Conservation (phyloP, 2,797 vertebrate species). For the Rhyacichthys aspro region DNA sequence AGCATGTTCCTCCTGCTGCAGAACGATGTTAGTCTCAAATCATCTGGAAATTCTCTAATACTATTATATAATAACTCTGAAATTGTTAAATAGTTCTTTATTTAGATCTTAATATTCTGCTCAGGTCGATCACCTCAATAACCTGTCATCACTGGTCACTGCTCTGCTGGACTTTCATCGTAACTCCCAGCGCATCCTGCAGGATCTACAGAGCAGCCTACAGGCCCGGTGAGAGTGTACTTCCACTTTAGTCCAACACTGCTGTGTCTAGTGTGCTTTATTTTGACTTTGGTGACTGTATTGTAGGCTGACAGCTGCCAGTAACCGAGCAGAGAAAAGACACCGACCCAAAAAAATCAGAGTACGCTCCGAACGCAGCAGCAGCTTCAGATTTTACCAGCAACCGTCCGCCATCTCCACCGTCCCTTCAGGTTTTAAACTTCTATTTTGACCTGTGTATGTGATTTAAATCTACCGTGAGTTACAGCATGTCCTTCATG, state of each 20-base stretch:
- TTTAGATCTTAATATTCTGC: not conserved
- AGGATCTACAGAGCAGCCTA: conserved; percentile 84
- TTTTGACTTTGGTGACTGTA: not conserved
- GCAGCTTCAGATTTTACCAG: conserved; percentile 77
- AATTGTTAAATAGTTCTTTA: too few relatives aligned
- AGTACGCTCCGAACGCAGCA: conserved; percentile 65
- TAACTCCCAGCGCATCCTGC: conserved; percentile 83
- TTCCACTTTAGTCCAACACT: not conserved
- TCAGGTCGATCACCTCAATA: conserved; percentile 87
- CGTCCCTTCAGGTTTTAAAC: conserved; percentile 77
- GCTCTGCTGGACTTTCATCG: conserved; percentile 87
- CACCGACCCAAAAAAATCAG: conserved; percentile 78
- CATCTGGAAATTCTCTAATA: not conserved
- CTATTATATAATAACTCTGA: too few relatives aligned
- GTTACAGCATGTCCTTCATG: too few relatives aligned
- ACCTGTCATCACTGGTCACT: conserved; percentile 83
- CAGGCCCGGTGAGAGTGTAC: conserved; percentile 78
- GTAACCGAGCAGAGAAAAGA: conserved; percentile 79
- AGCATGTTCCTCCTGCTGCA: conserved; percentile 93
- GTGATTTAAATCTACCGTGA: too few relatives aligned
- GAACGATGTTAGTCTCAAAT: conserved; percentile 91
- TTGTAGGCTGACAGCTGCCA: conserved; percentile 82
- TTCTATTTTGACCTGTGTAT: too few relatives aligned
- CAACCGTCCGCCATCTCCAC: conserved; percentile 68
- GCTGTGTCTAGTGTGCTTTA: not conserved